phyloP scores from a whole-genome alignment of 2,888 invertebrate genomes.

The Luperina nickerlii region DNA sequence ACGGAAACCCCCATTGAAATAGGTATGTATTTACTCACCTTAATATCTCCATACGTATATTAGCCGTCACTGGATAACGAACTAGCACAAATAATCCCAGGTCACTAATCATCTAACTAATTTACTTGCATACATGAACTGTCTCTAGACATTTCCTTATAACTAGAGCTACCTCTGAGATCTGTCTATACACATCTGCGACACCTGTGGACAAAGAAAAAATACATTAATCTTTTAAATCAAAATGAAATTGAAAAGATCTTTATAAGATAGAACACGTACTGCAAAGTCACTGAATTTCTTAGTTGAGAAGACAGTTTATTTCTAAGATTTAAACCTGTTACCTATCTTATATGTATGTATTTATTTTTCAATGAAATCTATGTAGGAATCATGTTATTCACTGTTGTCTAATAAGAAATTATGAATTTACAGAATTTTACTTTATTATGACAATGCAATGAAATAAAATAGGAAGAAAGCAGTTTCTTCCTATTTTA shows the following conservation, averaged over 20 bases:
- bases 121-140: constrained; percentile 77
- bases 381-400: constrained; percentile 3
- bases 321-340: background rate
- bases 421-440: constrained; percentile 9
- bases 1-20: background rate
- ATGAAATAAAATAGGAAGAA: constrained; percentile 36
- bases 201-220: constrained; percentile 77
- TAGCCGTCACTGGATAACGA: constrained; percentile 22
- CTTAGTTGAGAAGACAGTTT: background rate
- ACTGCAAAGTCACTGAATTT: background rate
- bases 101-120: constrained; percentile 77
- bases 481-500: background rate
- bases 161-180: constrained; percentile 83
- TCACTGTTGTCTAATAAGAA: background rate
- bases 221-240: constrained; percentile 11
- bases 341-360: constrained; percentile 6
- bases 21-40: constrained; percentile 56
- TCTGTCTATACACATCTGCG: constrained; percentile 72
- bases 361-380: constrained; percentile 23
- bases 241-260: background rate
- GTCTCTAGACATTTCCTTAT: constrained; percentile 80
- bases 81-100: constrained; percentile 55
- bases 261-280: background rate
- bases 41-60: constrained; percentile 27
- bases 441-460: constrained; percentile 26